Evolutionary conservation across 2,888 invertebrate species (phyloP).

Genomic region (Drosophila lacicola): DNA sequence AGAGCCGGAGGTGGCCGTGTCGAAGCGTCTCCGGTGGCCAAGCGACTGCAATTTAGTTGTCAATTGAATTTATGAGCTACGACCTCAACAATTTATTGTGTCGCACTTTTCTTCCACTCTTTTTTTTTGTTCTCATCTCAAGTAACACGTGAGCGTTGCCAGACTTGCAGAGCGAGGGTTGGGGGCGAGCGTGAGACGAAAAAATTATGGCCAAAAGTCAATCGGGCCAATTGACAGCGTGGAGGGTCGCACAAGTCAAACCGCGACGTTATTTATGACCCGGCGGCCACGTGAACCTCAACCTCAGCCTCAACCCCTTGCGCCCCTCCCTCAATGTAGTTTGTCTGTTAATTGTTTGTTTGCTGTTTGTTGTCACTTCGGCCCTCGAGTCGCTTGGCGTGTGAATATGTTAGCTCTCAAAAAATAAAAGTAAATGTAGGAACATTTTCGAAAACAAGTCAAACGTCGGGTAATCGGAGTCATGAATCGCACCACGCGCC

Average conservation of each 20-base stretch:
- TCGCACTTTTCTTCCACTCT: slow-evolving; percentile 26
- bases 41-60: slow-evolving; percentile 83
- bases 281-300: slow-evolving; percentile 70
- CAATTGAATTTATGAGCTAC: slow-evolving; percentile 83
- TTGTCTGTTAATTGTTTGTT: slow-evolving; percentile 85
- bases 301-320: slow-evolving; percentile 37
- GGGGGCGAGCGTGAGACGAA: slow-evolving; percentile 30
- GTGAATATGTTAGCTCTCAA: slow-evolving; percentile 73
- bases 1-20: slow-evolving; percentile 84
- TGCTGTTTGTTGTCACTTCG: slow-evolving; percentile 84
- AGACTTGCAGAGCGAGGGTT: background rate
- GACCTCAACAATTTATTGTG: slow-evolving; percentile 55
- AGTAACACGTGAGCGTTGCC: slow-evolving; percentile 20
- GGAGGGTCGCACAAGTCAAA: slow-evolving; percentile 68
- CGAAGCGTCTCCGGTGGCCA: slow-evolving; percentile 83
- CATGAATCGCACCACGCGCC: slow-evolving; percentile 39
- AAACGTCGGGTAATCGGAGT: slow-evolving; percentile 72
- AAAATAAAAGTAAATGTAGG: slow-evolving; percentile 6
- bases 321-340: background rate
- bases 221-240: slow-evolving; percentile 74
- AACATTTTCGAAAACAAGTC: slow-evolving; percentile 51
- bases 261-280: slow-evolving; percentile 80
- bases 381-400: slow-evolving; percentile 76
- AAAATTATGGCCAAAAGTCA: slow-evolving; percentile 67
- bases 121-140: slow-evolving; percentile 40